Percentiles rank a stretch among this genome's conserved stretches.
These are phyloP conservation scores for Ormyrus thymus DNA, from an alignment of 2,888 invertebrate genomes.

Conservation along the genomic window DNA sequence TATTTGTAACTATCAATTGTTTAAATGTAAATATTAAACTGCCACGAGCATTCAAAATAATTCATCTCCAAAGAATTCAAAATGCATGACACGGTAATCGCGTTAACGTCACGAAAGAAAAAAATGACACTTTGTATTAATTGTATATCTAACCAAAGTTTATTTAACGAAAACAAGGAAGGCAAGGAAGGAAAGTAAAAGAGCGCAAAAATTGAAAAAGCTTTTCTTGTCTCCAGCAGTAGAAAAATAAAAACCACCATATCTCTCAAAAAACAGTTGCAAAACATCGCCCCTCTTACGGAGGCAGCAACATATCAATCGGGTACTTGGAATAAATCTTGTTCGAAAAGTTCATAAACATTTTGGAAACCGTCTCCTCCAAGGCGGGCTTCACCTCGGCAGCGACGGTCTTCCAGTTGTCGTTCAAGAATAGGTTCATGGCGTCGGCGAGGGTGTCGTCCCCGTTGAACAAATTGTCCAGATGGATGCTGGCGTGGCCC, in stretches of 20 bases:
- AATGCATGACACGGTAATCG: too few relatives aligned
- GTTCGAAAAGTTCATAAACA: slow-evolving; percentile 79
- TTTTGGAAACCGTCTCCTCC: slow-evolving; percentile 79
- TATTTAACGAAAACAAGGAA: background rate
- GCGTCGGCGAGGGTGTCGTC: slow-evolving; percentile 79
- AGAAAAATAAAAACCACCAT: slow-evolving; percentile 11
- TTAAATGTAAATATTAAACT: too few relatives aligned
- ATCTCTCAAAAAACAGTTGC: background rate
- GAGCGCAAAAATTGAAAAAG: background rate
- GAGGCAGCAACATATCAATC: slow-evolving; percentile 77
- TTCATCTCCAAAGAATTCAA: too few relatives aligned
- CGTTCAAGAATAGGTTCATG: slow-evolving; percentile 86
- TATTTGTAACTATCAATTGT: too few relatives aligned
- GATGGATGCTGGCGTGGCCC: slow-evolving; percentile 79
- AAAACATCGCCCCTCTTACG: slow-evolving; percentile 57
- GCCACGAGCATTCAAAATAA: too few relatives aligned
- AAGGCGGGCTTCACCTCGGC: slow-evolving; percentile 84
- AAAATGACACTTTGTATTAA: too few relatives aligned
- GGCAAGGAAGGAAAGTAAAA: background rate
- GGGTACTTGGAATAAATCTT: slow-evolving; percentile 80
- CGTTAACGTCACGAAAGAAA: too few relatives aligned
- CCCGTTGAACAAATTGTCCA: slow-evolving; percentile 85
- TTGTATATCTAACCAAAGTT: background rate
- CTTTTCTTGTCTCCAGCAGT: background rate
- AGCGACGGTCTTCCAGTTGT: slow-evolving; percentile 84